These are phyloP conservation scores for Panulirus ornatus DNA, from an alignment of 1,140 invertebrate genomes.

Conservation along the genomic window DNA sequence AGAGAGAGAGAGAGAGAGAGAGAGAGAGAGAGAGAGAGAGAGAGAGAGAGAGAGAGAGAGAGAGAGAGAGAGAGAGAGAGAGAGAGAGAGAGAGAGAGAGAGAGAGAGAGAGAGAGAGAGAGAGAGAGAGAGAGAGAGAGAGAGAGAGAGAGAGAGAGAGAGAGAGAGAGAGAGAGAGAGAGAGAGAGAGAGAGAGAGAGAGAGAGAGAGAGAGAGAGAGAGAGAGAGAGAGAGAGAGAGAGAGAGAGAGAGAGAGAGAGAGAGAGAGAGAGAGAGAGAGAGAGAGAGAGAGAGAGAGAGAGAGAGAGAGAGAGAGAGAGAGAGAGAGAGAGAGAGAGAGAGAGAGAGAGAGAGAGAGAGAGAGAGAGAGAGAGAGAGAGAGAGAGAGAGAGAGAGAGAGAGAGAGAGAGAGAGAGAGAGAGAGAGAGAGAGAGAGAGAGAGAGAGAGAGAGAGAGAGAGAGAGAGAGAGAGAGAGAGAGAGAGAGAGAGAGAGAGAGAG, in stretches of 20 bases:
- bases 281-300: too few species aligned
- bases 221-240: neutral
- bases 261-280: neutral
- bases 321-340: neutral
- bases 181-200: neutral
- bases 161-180: neutral
- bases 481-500: neutral
- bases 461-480: neutral
- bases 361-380: neutral
- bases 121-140: neutral
- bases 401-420: neutral
- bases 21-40: neutral
- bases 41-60: neutral
- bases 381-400: neutral
- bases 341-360: neutral
- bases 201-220: slow-evolving; percentile 2
- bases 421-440: neutral
- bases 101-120: neutral
- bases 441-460: neutral
- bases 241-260: neutral
- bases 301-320: too few species aligned
- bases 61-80: neutral
- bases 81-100: neutral
- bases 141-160: neutral
- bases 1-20: too few species aligned